phyloP scores from a whole-genome alignment of 2,888 invertebrate genomes.

The Eupsilia transversa region DNA sequence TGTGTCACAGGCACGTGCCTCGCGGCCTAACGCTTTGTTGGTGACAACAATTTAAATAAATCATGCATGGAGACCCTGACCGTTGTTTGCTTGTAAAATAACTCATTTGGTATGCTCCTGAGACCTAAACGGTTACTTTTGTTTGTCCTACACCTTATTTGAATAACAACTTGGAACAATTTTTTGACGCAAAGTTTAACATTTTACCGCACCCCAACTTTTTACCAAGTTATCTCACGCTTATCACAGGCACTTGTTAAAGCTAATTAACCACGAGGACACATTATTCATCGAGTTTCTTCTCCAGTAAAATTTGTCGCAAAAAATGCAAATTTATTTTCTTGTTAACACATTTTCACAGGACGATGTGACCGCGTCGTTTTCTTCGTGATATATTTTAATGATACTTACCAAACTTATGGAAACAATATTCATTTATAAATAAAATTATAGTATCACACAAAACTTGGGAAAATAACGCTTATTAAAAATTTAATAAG shows the following conservation, averaged over 20 bases:
- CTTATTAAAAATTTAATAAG: slow-evolving; percentile 56
- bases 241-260: slow-evolving; percentile 22
- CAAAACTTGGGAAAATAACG: slow-evolving; percentile 57
- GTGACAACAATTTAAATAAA: slow-evolving; percentile 70
- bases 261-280: slow-evolving; percentile 37
- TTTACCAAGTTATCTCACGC: slow-evolving; percentile 26
- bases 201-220: not conserved
- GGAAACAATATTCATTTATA: slow-evolving; percentile 55
- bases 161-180: slow-evolving; percentile 35
- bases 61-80: slow-evolving; percentile 66
- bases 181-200: not conserved
- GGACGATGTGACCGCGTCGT: slow-evolving; percentile 16
- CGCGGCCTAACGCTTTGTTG: slow-evolving; percentile 51
- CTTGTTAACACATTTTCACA: slow-evolving; percentile 36
- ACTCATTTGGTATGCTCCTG: slow-evolving; percentile 60
- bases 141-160: slow-evolving; percentile 38
- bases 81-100: slow-evolving; percentile 55
- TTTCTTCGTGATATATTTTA: slow-evolving; percentile 19
- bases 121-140: slow-evolving; percentile 39
- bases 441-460: slow-evolving; percentile 52
- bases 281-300: slow-evolving; percentile 44
- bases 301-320: slow-evolving; percentile 19
- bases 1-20: slow-evolving; percentile 48
- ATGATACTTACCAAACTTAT: slow-evolving; percentile 47
- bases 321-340: slow-evolving; percentile 28